Evolutionary conservation across 2,113 vertebrate species (phyloP), one percentile per base, ranked within the genome.

Genomic region (Pithys albifrons): DNA sequence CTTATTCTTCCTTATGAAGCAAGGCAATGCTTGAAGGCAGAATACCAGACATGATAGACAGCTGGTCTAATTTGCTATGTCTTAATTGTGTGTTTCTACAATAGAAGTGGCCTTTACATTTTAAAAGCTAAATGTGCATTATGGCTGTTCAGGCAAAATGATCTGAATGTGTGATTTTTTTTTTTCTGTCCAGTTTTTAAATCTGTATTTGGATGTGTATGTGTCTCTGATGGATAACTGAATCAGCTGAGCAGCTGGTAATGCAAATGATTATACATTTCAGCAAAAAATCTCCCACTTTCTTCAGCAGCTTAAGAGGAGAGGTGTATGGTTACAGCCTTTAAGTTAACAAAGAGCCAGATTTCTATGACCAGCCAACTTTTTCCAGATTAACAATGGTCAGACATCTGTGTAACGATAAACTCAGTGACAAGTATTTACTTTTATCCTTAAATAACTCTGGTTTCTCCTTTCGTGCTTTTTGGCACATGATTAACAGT

Each of bases 21-120:
- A 74, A 93, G 67, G 33, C 71, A 80, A 28, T 83, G 88, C 94
- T 95, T 80, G 59, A 45, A 95, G 96, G 90, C 93, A 96, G 88
- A 93, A 94, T 93, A 94, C 74, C 75, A 96, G 91, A 94, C 46
- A 1, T 90, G 88, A 93, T 15, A 76, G 91, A 87, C 86, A 95
- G 59, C 76, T 96, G 71, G 79, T 54, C 85, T 91, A 59, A 91
- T 93, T 58, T 84, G 29, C 75, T 88, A 13, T 85, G 85, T 91
- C 88, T 96, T 96, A 52, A 77, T 48, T 95, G 67, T 88, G 39
- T 58, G 64, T 94, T 93, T 91, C 78, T 77, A 39, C 90, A 91
- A 28, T 67, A 87, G 71, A 85, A 93, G 48, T 58, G 57, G 59
- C 46, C 65, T 89, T 79, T 94, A 65, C 19, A 51, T 90, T 93